Base-by-base conservation (phyloP, 2,888 invertebrate species). In the Sarcophaga carnaria region DNA sequence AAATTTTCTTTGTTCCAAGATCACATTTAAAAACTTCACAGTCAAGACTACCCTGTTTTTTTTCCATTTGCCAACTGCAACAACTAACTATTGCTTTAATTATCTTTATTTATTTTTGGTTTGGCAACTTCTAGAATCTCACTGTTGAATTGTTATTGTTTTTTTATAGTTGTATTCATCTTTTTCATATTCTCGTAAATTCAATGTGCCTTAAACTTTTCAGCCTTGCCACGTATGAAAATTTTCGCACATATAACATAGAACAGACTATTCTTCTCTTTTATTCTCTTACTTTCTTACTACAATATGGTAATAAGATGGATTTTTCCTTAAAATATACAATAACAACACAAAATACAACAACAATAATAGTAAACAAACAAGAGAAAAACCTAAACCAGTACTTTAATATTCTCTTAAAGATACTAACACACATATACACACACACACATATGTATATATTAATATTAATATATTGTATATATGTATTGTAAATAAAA, bases 281-380 rank as follows among this genome's bases (percentile, higher is more conserved):
- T 63, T 59, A 59, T 60, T 25, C 70, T 69, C 14, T 66, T 80
- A 25, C 59, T 14, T 72, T 63, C 20, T 25, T 67, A 70, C 54
- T 59, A 79, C 22, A 81, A 84, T 87, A 87, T 87, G 87, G 78
- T 82, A 84, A 87, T 82, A 76, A 87, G 84, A 79, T 74, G 67
- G 70, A 72, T 82, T 79, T 67, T 64, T 71, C 27, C 62, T 63
- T 70, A 69, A 63, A 59, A 62, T 37, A 71, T 17, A 66, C 66
- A 27, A 47, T 75, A 80, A 27, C 4, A 45, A 27, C 47, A 82
- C 64, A 76, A 27, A 37, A 37, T 66, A 71, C 69, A 79, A 79
- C 10, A 45, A 74, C 12, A 22, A 54, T 4, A 54, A 12, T 4
- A 54, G 5, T 54, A 54, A 12, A 49, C 2, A 14, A 49, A 49